Base-by-base conservation (phyloP, 2,113 vertebrate species). In the Channa argus region DNA sequence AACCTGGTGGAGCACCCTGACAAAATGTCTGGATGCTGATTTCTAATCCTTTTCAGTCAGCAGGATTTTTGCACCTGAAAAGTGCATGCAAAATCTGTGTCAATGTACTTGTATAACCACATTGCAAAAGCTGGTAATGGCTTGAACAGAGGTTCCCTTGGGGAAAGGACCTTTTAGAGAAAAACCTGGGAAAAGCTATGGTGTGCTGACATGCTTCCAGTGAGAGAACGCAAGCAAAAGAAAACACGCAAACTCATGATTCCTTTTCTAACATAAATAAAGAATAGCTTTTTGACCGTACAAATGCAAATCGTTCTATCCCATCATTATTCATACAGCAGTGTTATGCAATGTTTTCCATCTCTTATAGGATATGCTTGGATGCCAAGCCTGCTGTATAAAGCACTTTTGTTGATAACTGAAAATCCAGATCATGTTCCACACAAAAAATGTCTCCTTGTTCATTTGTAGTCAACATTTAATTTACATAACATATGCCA, bases 81-180 rank as follows among this genome's bases (percentile, higher is more conserved):
- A 79, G 77, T 78, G 79, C 69, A 14, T 72, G 58, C 37, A 56
- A 72, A 85, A 36, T 52, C 63, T 38, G 38, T 47, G 63, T 76
- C 68, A 50, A 14, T 59, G 46, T 54, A 67, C 78, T 85, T 71
- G 50, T 77, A 63, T 54, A 80, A 80, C 79, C 10, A 37, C 75
- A 63, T 80, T 24, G 24, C 63, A 60, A 59, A 67, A 78, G 61
- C 61, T 75, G 75, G 70, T 84, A 86, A 89, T 82, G 83, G 79
- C 64, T 79, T 61, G 66, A 77, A 82, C 74, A 83, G 77, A 71
- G 60, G 86, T n/a, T 79, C 84, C 86, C 86, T 51, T 24, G 80
- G 83, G 84, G 69, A 74, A 65, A 71, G 44, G 62, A 47, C 77
- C 70, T 86, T 85, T 85, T 81, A 76, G 38, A 51, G 41, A 50